A percentile compares a stretch with the other conserved stretches of the same genome.
Evolutionary conservation across 2,888 invertebrate species (phyloP).

Genomic region (Nomada ruficornis): DNA sequence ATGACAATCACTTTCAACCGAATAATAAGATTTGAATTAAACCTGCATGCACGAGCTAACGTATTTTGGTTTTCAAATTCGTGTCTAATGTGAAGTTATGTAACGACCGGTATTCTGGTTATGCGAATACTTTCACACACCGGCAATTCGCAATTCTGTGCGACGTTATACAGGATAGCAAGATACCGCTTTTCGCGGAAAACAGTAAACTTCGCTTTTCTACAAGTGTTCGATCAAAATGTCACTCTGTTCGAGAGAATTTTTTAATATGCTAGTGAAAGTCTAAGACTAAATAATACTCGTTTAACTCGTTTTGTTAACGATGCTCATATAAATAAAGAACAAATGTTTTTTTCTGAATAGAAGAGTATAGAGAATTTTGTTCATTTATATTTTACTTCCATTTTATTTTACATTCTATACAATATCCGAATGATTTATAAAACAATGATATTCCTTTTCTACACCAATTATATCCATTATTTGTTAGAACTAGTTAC

Average conservation of each 20-base stretch:
- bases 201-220: slow-evolving; percentile 20
- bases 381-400: not conserved
- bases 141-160: slow-evolving; percentile 45
- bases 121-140: slow-evolving; percentile 58
- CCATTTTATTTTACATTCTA: not conserved
- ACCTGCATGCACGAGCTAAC: not conserved
- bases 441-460: too few species aligned
- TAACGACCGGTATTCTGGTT: slow-evolving; percentile 40
- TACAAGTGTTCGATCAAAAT: slow-evolving; percentile 35
- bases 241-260: slow-evolving; percentile 19
- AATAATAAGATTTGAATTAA: slow-evolving; percentile 28
- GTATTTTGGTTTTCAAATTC: slow-evolving; percentile 19
- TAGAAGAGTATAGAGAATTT: not conserved
- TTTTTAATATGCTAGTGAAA: slow-evolving; percentile 42
- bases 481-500: too few species aligned
- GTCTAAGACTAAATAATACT: slow-evolving; percentile 24
- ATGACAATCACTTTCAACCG: slow-evolving; percentile 2
- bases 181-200: slow-evolving; percentile 28
- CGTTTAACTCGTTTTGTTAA: slow-evolving; percentile 28
- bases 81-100: slow-evolving; percentile 37
- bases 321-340: not conserved
- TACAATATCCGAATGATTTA: too few species aligned
- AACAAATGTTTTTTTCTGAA: slow-evolving; percentile 1
- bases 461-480: too few species aligned
- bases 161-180: slow-evolving; percentile 54